phyloP scores from a whole-genome alignment of 2,888 invertebrate genomes.

The Heteropelma amictum region DNA sequence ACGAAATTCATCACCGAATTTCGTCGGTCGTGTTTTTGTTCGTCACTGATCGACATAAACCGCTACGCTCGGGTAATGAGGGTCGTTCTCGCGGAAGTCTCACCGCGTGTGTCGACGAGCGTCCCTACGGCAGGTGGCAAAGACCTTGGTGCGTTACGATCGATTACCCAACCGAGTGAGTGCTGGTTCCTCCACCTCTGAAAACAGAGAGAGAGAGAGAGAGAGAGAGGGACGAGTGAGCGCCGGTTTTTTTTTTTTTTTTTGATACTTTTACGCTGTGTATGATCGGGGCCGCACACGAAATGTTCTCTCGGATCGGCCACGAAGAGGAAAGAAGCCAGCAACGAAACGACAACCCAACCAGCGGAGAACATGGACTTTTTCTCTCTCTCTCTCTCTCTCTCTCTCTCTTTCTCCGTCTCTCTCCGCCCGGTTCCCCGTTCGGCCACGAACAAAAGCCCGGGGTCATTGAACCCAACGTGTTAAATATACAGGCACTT shows the following conservation, averaged over 20 bases:
- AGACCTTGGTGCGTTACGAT: conserved; percentile 72
- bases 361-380: conserved; percentile 19
- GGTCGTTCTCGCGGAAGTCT: conserved; percentile 6
- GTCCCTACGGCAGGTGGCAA: conserved; percentile 70
- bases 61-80: no score
- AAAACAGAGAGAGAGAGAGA: conserved; percentile 2
- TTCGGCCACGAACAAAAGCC: conserved; percentile 72
- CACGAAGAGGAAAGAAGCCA: conserved; percentile 5
- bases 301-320: conserved; percentile 13
- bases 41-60: no score
- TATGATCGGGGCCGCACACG: conserved; percentile 26
- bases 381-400: conserved; percentile 18
- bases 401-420: conserved; percentile 7
- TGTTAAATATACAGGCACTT: conserved; percentile 36
- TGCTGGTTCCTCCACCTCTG: conserved; percentile 58
- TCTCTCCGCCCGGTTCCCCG: conserved; percentile 62
- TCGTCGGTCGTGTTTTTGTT: no score
- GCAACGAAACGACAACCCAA: conserved; percentile 17
- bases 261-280: conserved; percentile 34
- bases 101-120: conserved; percentile 19
- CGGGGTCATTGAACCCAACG: conserved; percentile 67
- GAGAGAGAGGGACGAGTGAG: conserved; percentile 11
- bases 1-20: no score
- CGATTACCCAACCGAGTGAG: conserved; percentile 69
- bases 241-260: conserved; percentile 42